phyloP scores from a whole-genome alignment of 2,797 vertebrate genomes.

The Hephaestus fuliginosus region DNA sequence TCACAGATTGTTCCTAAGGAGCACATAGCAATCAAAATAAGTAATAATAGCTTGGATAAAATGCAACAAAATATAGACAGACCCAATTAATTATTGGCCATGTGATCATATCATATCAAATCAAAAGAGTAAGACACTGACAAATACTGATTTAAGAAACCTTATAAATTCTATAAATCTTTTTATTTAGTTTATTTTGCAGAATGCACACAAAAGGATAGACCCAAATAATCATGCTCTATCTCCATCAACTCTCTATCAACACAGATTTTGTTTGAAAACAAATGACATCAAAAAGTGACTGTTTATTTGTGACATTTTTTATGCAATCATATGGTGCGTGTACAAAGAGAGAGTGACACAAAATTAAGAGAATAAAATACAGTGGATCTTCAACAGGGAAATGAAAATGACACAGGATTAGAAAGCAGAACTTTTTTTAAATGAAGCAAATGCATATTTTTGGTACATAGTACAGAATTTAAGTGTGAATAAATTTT shows the following conservation, averaged over 20 bases:
- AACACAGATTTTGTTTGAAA: slow-evolving; percentile 66
- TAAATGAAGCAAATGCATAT: slow-evolving; percentile 47
- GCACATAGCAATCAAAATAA: not conserved
- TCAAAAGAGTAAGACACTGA: not conserved
- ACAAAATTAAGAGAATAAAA: slow-evolving; percentile 49
- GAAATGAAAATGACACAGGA: slow-evolving; percentile 50
- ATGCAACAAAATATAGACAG: not conserved
- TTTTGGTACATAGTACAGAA: slow-evolving; percentile 53
- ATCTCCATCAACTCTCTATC: slow-evolving; percentile 62
- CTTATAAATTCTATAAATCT: slow-evolving; percentile 54
- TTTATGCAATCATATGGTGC: slow-evolving; percentile 46
- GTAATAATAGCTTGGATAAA: not conserved
- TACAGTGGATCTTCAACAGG: slow-evolving; percentile 54
- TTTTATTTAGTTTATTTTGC: slow-evolving; percentile 83
- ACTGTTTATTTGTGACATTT: slow-evolving; percentile 59
- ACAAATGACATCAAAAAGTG: slow-evolving; percentile 61
- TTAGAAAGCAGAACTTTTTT: slow-evolving; percentile 51
- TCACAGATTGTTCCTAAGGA: not conserved
- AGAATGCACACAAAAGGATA: slow-evolving; percentile 79
- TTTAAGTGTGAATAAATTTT: slow-evolving; percentile 41
- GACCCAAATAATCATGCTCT: slow-evolving; percentile 63
- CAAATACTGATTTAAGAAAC: slow-evolving; percentile 1
- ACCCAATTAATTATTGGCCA: not conserved
- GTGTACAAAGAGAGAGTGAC: slow-evolving; percentile 60
- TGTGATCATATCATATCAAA: not conserved